Percentiles rank a stretch among this genome's conserved stretches.
Conservation (phyloP, 2,113 vertebrate genomes). For the Acrocephalus arundinaceus region DNA sequence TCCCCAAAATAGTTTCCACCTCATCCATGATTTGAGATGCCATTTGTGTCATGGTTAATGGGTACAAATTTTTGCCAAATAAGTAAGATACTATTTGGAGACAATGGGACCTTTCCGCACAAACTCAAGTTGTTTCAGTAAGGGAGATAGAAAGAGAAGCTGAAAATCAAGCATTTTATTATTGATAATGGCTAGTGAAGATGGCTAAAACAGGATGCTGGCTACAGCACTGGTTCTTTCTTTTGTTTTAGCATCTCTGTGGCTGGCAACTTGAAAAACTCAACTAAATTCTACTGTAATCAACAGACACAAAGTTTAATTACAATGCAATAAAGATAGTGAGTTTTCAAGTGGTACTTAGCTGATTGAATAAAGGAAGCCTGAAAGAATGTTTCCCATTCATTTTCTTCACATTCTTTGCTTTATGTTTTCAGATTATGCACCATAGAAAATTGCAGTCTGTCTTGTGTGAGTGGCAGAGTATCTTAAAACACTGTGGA, state of each 20-base stretch:
- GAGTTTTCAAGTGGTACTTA: neutral
- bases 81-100: neutral
- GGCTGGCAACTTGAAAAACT: neutral
- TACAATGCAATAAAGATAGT: neutral
- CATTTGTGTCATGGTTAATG: neutral
- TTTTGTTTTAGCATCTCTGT: neutral
- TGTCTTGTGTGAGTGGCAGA: neutral
- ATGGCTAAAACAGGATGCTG: neutral
- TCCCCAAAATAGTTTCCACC: neutral
- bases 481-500: neutral
- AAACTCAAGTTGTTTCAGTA: neutral
- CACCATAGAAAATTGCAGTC: neutral
- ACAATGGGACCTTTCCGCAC: neutral
- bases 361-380: neutral
- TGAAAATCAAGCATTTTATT: neutral
- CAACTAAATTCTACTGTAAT: neutral
- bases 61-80: neutral
- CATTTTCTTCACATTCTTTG: neutral
- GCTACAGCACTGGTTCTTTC: neutral
- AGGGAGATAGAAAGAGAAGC: neutral
- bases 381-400: neutral
- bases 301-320: neutral
- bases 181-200: neutral
- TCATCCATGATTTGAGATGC: neutral
- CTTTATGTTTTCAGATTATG: neutral